Percentiles rank a stretch among this genome's conserved stretches.
These are phyloP conservation scores for Caenorhabditis sp. DNA, from an alignment of 2,888 invertebrate species.

Conservation along the genomic window DNA sequence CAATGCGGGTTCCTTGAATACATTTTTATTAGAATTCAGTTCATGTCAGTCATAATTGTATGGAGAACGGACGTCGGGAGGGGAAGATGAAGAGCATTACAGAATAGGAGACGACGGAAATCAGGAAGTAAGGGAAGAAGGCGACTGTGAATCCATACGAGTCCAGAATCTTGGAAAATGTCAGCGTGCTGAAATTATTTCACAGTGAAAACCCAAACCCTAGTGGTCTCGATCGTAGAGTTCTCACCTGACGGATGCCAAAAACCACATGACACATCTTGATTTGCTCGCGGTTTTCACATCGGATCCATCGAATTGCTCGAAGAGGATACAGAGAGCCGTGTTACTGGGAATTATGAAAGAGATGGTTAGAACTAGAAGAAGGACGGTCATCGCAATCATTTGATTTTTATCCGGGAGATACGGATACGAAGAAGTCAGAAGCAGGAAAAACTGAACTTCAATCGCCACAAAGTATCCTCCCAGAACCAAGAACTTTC, in stretches of 20 bases:
- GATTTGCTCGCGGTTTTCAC: conserved; percentile 66
- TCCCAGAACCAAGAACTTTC: conserved; percentile 61
- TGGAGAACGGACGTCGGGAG: conserved; percentile 32
- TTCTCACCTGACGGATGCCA: conserved; percentile 70
- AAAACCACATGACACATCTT: conserved; percentile 74
- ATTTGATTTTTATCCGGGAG: conserved; percentile 63
- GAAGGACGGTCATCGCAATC: conserved; percentile 61
- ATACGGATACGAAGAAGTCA: conserved; percentile 65
- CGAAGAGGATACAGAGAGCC: conserved; percentile 73
- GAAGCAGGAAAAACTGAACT: conserved; percentile 64
- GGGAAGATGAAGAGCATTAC: conserved; percentile 58
- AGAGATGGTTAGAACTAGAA: conserved; percentile 63
- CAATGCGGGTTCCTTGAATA: neutral
- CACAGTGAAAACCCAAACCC: neutral
- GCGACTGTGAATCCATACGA: conserved; percentile 69
- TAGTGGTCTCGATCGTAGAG: too few species aligned
- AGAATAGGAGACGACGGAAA: conserved; percentile 57
- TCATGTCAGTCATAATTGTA: conserved; percentile 25
- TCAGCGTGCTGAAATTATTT: conserved; percentile 69
- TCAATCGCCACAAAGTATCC: conserved; percentile 65
- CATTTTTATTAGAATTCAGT: neutral
- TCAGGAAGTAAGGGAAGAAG: conserved; percentile 70
- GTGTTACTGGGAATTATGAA: conserved; percentile 75
- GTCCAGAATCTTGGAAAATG: conserved; percentile 66
- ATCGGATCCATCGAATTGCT: conserved; percentile 70